Evolutionary conservation across 2,113 vertebrate species (phyloP).

Genomic region (Indicator indicator): DNA sequence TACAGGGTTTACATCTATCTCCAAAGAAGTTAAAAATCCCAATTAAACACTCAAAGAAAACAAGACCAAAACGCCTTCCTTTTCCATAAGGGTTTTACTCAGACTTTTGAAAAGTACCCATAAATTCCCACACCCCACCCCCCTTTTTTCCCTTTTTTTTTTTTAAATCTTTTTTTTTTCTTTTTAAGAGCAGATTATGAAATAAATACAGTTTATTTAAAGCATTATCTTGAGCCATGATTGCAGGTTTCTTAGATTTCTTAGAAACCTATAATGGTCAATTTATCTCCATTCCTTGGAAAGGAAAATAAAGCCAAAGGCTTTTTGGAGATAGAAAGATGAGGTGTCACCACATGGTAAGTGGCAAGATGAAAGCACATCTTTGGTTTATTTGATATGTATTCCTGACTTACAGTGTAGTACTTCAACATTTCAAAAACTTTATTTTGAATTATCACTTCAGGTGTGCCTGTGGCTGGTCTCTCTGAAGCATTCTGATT

Average conservation of each 20-base stretch:
- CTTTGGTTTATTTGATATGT: background rate
- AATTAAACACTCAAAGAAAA: background rate
- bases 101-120: background rate
- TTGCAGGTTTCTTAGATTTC: background rate
- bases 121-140: too few species aligned
- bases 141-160: too few species aligned
- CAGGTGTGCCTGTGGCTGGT: background rate
- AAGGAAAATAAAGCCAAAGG: background rate
- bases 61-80: fast-evolving
- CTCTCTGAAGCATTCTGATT: background rate
- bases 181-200: background rate
- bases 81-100: background rate
- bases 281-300: background rate
- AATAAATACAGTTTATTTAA: background rate
- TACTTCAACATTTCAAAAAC: background rate
- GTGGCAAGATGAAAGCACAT: background rate
- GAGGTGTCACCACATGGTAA: background rate
- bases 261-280: background rate
- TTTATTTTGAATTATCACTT: background rate
- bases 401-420: background rate
- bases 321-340: background rate
- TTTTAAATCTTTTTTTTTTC: background rate
- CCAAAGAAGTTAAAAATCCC: background rate
- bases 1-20: background rate
- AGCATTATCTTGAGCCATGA: background rate